Conservation (phyloP, 2,888 invertebrate species). For the Drosophila melanosoma region DNA sequence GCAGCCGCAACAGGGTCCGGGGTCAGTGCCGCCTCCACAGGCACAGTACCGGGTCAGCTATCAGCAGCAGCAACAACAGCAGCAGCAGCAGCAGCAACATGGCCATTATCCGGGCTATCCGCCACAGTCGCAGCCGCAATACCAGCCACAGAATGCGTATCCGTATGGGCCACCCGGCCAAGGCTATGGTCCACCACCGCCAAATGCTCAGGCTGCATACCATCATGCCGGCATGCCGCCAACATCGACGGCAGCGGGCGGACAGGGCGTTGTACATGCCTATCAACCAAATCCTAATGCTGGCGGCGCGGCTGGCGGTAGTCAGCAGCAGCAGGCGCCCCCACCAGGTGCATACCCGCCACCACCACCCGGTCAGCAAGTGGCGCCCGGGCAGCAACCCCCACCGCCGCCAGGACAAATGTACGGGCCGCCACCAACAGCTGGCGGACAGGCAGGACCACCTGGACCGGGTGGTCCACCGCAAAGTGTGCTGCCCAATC, state of each 20-base stretch:
- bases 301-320: conserved; percentile 61
- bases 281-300: conserved; percentile 85
- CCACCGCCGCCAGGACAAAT: conserved; percentile 85
- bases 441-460: conserved; percentile 85
- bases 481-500: conserved; percentile 59
- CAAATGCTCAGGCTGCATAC: conserved; percentile 86
- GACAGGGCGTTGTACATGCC: conserved; percentile 82
- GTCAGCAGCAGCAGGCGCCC: conserved; percentile 83
- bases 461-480: conserved; percentile 78
- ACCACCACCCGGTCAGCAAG: conserved; percentile 82
- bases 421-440: conserved; percentile 83
- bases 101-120: conserved; percentile 86
- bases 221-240: conserved; percentile 86
- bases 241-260: conserved; percentile 81
- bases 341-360: conserved; percentile 85
- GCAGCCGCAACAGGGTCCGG: conserved; percentile 86
- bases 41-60: conserved; percentile 86
- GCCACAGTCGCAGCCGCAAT: conserved; percentile 85
- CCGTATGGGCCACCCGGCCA: conserved; percentile 85
- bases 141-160: conserved; percentile 87
- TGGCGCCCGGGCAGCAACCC: conserved; percentile 81
- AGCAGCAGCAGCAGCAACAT: conserved; percentile 85
- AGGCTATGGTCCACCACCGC: conserved; percentile 86
- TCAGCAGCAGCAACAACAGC: conserved; percentile 85
- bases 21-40: conserved; percentile 86